Evolutionary conservation across 2,888 invertebrate species (phyloP).

Genomic region (Papilio protenor): DNA sequence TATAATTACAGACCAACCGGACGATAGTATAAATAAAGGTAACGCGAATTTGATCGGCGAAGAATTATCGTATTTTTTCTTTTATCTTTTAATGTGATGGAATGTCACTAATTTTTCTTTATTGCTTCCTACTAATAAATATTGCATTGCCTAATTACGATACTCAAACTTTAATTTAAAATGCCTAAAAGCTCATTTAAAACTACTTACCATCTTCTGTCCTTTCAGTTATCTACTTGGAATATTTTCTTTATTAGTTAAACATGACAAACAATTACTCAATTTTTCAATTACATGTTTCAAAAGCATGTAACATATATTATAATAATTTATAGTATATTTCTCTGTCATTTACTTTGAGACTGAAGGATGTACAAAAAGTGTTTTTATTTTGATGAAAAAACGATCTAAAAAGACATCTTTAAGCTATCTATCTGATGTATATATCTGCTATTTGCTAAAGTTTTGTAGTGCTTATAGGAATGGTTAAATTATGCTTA

Average conservation of each 20-base stretch:
- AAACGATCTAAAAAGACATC: too few species aligned
- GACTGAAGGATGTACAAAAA: too few species aligned
- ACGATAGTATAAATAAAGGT: conserved; percentile 77
- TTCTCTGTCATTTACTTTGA: too few species aligned
- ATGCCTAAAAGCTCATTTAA: not conserved
- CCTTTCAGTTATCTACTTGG: too few species aligned
- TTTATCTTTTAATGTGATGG: conserved; percentile 34
- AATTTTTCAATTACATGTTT: not conserved
- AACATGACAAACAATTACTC: too few species aligned
- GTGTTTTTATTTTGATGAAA: too few species aligned
- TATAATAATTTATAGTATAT: not conserved
- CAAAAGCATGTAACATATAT: not conserved
- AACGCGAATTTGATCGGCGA: conserved; percentile 57
- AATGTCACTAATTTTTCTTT: conserved; percentile 34
- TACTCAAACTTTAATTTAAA: not conserved
- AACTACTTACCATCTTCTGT: too few species aligned
- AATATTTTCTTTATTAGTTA: too few species aligned
- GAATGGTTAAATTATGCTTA: not conserved
- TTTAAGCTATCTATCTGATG: too few species aligned
- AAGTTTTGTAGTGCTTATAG: not conserved
- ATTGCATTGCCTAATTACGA: not conserved
- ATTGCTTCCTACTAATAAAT: conserved; percentile 34
- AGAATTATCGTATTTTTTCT: conserved; percentile 48
- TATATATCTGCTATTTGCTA: too few species aligned
- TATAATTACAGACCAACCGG: conserved; percentile 74